Conservation (phyloP, 1,140 invertebrate species). For the Pantala flavescens region DNA sequence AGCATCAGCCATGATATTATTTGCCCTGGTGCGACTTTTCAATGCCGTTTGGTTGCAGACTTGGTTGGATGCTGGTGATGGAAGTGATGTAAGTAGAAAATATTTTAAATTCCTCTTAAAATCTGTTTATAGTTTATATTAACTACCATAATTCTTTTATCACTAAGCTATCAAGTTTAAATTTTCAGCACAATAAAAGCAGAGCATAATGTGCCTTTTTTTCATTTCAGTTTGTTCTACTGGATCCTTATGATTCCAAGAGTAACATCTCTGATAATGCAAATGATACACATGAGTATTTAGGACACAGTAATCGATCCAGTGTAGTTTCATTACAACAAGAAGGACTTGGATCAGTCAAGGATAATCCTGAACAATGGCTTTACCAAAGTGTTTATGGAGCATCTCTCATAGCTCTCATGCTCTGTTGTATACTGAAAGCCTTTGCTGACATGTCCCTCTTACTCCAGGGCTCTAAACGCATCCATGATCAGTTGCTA, state of each 20-base stretch:
- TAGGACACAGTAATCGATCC: too few relatives aligned
- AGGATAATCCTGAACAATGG: not conserved
- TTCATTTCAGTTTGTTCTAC: too few relatives aligned
- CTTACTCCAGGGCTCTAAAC: not conserved
- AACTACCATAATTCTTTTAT: too few relatives aligned
- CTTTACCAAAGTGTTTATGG: not conserved
- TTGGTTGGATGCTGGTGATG: not conserved
- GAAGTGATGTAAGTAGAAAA: not conserved
- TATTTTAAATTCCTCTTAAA: too few relatives aligned
- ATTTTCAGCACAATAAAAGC: too few relatives aligned
- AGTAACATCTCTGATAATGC: too few relatives aligned
- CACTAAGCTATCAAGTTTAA: too few relatives aligned
- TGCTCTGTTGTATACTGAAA: not conserved
- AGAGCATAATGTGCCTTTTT: too few relatives aligned
- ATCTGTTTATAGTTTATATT: too few relatives aligned
- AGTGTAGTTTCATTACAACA: too few relatives aligned
- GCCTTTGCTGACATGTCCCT: not conserved
- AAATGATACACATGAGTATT: too few relatives aligned
- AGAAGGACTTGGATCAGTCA: not conserved
- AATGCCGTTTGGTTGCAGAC: not conserved
- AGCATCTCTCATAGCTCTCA: not conserved
- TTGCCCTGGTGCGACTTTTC: not conserved
- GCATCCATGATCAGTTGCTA: not conserved
- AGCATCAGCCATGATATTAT: not conserved
- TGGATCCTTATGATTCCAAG: too few relatives aligned